These are phyloP conservation scores for Scelioninae gen. 1 DNA, from an alignment of 2,888 invertebrate species.

Conservation along the genomic window DNA sequence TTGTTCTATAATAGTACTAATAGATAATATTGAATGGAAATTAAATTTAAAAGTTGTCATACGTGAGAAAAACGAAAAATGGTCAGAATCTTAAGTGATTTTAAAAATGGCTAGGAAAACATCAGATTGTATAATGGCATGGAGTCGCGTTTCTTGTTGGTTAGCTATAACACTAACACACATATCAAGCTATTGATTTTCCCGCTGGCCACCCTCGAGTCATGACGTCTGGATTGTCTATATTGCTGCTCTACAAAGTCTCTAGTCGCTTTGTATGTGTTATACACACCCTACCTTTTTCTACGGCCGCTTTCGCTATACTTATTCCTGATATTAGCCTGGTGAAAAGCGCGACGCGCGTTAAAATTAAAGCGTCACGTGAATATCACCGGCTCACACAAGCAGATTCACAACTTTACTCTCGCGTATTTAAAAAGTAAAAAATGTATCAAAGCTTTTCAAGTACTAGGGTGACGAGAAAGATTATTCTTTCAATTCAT, in stretches of 20 bases:
- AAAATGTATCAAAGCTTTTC: no score
- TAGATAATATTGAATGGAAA: no score
- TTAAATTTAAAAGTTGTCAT: no score
- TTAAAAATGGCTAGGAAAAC: conserved; percentile 40
- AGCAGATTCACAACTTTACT: neutral
- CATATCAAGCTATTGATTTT: conserved; percentile 80
- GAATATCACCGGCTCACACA: neutral
- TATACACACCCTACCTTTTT: conserved; percentile 60
- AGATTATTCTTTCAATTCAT: no score
- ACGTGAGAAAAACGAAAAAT: no score
- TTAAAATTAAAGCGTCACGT: conserved; percentile 11
- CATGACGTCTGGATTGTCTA: conserved; percentile 71
- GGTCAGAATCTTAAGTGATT: conserved; percentile 32
- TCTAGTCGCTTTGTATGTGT: conserved; percentile 60
- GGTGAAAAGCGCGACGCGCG: conserved; percentile 20
- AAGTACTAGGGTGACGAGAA: no score
- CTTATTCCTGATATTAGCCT: conserved; percentile 52
- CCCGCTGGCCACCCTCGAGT: conserved; percentile 70
- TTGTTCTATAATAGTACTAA: no score
- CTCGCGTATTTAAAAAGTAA: neutral
- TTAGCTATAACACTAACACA: conserved; percentile 79
- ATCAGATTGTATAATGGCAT: conserved; percentile 28
- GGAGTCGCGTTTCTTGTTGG: conserved; percentile 27
- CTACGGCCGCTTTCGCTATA: conserved; percentile 28
- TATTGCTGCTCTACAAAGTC: conserved; percentile 68